phyloP scores from a whole-genome alignment of 1,140 invertebrate genomes.

The Propsilocerus akamusi region DNA sequence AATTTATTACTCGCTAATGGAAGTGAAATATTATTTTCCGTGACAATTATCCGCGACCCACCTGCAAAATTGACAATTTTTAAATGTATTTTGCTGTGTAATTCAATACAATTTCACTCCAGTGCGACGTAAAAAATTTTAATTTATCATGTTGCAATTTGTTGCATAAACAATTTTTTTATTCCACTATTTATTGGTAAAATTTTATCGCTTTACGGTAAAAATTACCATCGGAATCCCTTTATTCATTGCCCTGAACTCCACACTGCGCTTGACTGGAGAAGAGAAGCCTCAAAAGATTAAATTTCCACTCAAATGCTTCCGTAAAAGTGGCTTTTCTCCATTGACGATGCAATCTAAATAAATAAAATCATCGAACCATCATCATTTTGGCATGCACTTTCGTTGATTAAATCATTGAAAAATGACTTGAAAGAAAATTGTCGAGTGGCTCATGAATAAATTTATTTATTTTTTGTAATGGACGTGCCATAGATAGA shows the following conservation, averaged over 20 bases:
- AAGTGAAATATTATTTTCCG: too few relatives aligned
- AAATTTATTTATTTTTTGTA: not conserved
- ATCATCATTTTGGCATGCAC: not conserved
- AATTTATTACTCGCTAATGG: too few relatives aligned
- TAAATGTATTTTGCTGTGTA: too few relatives aligned
- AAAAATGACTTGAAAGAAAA: not conserved
- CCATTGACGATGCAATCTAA: not conserved
- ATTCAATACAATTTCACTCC: too few relatives aligned
- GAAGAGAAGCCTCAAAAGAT: not conserved
- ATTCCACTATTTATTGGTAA: not conserved
- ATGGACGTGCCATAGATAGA: not conserved
- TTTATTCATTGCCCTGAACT: not conserved
- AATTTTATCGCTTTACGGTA: not conserved
- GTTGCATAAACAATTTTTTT: not conserved
- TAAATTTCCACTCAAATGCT: slow-evolving; percentile 1
- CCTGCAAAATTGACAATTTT: too few relatives aligned
- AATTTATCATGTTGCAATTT: not conserved
- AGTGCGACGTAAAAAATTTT: too few relatives aligned
- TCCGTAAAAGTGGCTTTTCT: not conserved
- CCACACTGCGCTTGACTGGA: not conserved
- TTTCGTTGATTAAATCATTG: not conserved
- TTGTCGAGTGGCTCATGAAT: not conserved
- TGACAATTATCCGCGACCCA: too few relatives aligned
- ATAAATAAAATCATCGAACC: not conserved
- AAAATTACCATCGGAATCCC: not conserved